phyloP scores from a whole-genome alignment of 2,888 invertebrate genomes.

The Polydrusus tereticollis region DNA sequence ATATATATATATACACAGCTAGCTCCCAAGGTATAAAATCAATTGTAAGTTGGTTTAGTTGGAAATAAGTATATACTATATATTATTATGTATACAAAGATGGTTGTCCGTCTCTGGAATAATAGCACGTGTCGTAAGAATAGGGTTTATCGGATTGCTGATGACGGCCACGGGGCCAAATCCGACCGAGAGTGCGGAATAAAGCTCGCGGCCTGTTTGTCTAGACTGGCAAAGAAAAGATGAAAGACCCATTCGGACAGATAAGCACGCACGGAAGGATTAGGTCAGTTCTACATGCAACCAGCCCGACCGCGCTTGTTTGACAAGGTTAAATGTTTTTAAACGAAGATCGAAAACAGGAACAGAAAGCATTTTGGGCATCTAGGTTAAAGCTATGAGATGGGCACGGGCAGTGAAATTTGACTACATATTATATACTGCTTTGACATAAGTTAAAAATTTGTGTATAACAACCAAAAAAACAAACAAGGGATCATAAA shows the following conservation, averaged over 20 bases:
- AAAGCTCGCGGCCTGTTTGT: slow-evolving; percentile 47
- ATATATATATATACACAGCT: too few relatives aligned
- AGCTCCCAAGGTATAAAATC: too few relatives aligned
- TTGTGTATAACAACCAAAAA: too few relatives aligned
- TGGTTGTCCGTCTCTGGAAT: slow-evolving; percentile 24
- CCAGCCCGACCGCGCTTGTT: slow-evolving; percentile 41
- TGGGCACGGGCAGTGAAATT: too few relatives aligned
- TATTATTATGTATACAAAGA: too few relatives aligned
- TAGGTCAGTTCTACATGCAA: slow-evolving; percentile 59
- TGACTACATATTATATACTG: too few relatives aligned
- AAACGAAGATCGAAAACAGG: neutral
- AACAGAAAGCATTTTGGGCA: neutral
- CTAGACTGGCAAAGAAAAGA: slow-evolving; percentile 49
- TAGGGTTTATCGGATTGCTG: slow-evolving; percentile 48
- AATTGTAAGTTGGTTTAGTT: too few relatives aligned
- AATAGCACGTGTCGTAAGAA: slow-evolving; percentile 48
- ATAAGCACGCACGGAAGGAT: slow-evolving; percentile 63
- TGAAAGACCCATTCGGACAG: slow-evolving; percentile 58
- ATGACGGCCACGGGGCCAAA: slow-evolving; percentile 43
- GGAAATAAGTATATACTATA: too few relatives aligned
- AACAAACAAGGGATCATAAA: too few relatives aligned
- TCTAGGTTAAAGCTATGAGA: neutral
- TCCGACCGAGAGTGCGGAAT: slow-evolving; percentile 40
- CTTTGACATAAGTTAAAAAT: too few relatives aligned
- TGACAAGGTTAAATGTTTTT: slow-evolving; percentile 49